A percentile compares a stretch with the other conserved stretches of the same genome.
These are phyloP conservation scores for Lepisosteus osseus DNA, from an alignment of 2,113 vertebrate species.

Conservation along the genomic window DNA sequence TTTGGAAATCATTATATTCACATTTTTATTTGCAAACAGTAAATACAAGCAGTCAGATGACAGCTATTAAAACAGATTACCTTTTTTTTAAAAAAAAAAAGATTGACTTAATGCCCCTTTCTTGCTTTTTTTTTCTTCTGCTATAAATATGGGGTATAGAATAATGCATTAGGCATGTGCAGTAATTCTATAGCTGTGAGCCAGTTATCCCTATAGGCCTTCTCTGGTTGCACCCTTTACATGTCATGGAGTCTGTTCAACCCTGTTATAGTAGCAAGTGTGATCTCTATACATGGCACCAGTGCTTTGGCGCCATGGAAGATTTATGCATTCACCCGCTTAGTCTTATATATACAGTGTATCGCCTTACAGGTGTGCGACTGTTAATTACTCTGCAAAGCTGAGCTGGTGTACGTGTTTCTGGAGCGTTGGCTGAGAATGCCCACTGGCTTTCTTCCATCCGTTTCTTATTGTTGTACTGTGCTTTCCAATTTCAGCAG, in stretches of 20 bases:
- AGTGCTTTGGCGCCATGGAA: conserved; percentile 45
- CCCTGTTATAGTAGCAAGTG: conserved; percentile 52
- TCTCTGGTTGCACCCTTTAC: conserved; percentile 30
- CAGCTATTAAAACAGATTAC: too few relatives aligned
- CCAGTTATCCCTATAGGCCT: conserved; percentile 39
- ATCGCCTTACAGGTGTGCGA: neutral
- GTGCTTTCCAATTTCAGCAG: neutral
- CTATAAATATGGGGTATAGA: conserved; percentile 50
- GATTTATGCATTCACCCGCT: conserved; percentile 53
- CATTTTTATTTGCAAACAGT: too few relatives aligned
- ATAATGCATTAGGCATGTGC: conserved; percentile 48
- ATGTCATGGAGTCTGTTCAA: neutral
- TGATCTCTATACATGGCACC: conserved; percentile 45
- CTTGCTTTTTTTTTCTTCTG: neutral
- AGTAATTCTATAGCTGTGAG: conserved; percentile 28
- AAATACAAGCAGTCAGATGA: too few relatives aligned
- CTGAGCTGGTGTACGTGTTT: neutral
- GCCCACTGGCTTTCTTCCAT: neutral
- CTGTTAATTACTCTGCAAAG: neutral
- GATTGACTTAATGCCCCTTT: too few relatives aligned
- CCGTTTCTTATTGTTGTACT: neutral
- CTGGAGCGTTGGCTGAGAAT: neutral
- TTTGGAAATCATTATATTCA: too few relatives aligned
- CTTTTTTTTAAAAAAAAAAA: too few relatives aligned
- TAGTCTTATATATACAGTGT: conserved; percentile 15